Percentiles rank a stretch among this genome's conserved stretches.
Conservation (phyloP, 2,888 invertebrate genomes). For the Villa cingulata region DNA sequence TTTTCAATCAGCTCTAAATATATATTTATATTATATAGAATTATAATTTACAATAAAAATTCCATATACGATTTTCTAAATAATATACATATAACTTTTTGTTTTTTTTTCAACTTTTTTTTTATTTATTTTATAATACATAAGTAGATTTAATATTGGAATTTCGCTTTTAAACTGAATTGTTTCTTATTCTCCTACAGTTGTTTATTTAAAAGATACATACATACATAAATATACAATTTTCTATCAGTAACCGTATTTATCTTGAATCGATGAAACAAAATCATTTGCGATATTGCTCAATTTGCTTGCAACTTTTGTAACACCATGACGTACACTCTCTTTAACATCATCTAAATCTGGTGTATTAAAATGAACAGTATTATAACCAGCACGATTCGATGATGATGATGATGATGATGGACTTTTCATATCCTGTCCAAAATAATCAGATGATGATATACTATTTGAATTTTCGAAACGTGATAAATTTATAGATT, state of each 20-base stretch:
- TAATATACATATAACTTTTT: too few species aligned
- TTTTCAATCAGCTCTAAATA: too few species aligned
- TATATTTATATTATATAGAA: too few species aligned
- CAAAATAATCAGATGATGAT: constrained; percentile 91
- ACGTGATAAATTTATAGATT: constrained; percentile 46
- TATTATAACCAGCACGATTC: constrained; percentile 21
- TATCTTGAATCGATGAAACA: constrained; percentile 82
- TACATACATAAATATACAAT: too few species aligned
- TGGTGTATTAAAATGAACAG: constrained; percentile 41
- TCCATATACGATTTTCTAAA: too few species aligned
- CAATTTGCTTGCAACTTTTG: constrained; percentile 91
- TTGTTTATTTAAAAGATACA: too few species aligned
- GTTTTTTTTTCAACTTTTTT: too few species aligned
- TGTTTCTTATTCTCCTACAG: too few species aligned
- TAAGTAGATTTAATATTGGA: too few species aligned
- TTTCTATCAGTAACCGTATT: constrained; percentile 54
- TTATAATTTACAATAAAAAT: too few species aligned
- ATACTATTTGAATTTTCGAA: constrained; percentile 93
- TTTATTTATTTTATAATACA: too few species aligned
- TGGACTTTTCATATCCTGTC: constrained; percentile 24
- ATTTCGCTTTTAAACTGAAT: too few species aligned
- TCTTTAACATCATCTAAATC: constrained; percentile 96
- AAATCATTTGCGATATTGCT: constrained; percentile 90
- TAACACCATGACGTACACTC: constrained; percentile 91
- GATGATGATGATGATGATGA: constrained; percentile 1